These are phyloP conservation scores for Babylonia areolata DNA, from an alignment of 1,140 invertebrate species.

Conservation along the genomic window DNA sequence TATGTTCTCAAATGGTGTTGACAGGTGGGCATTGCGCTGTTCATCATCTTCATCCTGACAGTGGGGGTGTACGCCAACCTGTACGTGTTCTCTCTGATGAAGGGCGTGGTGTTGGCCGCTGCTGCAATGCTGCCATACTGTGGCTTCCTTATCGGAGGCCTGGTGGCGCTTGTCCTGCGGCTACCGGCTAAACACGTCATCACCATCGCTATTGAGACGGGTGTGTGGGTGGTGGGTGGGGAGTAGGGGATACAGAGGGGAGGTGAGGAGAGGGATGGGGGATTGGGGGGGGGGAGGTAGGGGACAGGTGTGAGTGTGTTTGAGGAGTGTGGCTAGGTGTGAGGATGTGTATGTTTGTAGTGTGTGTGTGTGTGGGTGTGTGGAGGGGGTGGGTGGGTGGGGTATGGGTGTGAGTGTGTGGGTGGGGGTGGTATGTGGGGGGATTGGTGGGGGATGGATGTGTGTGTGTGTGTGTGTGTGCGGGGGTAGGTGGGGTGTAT, in stretches of 20 bases:
- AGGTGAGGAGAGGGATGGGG: not conserved
- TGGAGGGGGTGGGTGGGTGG: no score
- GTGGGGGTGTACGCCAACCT: constrained; percentile 94
- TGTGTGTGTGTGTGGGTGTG: no score
- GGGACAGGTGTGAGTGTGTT: not conserved
- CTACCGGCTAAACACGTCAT: constrained; percentile 71
- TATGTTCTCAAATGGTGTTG: no score
- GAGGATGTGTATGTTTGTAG: not conserved
- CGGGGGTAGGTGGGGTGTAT: no score
- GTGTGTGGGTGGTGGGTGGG: not conserved
- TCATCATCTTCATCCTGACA: constrained; percentile 92
- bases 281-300: no score
- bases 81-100: constrained; percentile 91
- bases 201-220: constrained; percentile 78
- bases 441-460: no score
- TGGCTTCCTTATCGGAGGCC: constrained; percentile 87
- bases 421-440: no score
- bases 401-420: no score
- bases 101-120: constrained; percentile 81
- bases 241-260: not conserved
- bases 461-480: no score
- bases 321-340: constrained; percentile 5
- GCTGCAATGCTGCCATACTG: constrained; percentile 91
- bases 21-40: constrained; percentile 87
- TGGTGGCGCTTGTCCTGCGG: constrained; percentile 62